Evolutionary conservation across 2,797 vertebrate species (phyloP).

Genomic region (Eupleurogrammus muticus): DNA sequence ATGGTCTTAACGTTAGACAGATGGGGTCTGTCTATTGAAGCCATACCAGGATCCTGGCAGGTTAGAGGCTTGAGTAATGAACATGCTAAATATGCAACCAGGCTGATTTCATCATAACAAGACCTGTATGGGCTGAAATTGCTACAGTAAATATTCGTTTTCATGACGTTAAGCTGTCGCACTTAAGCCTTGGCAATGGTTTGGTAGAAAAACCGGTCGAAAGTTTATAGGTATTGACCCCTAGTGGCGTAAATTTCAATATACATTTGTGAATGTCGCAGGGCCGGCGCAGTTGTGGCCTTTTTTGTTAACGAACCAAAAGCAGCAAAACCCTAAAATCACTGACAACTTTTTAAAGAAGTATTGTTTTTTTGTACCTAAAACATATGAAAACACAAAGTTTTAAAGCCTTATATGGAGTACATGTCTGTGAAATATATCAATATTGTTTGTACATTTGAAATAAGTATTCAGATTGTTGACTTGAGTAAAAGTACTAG

Average conservation of each 20-base stretch:
- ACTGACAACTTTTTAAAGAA: not conserved
- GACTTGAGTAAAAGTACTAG: too few relatives aligned
- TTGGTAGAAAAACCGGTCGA: constrained; percentile 22
- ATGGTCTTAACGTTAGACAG: constrained; percentile 93
- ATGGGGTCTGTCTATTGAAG: constrained; percentile 93
- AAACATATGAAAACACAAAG: constrained; percentile 7
- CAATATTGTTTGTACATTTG: not conserved
- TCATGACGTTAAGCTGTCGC: constrained; percentile 70
- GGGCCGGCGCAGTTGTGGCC: not conserved
- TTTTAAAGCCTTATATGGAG: constrained; percentile 1
- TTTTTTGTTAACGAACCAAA: constrained; percentile 36
- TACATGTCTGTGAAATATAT: not conserved
- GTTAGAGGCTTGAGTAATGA: constrained; percentile 81
- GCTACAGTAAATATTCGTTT: constrained; percentile 64
- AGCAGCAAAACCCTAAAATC: constrained; percentile 11
- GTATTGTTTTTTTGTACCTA: not conserved
- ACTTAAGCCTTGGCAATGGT: constrained; percentile 60
- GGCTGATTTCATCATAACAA: constrained; percentile 77
- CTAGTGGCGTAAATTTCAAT: constrained; percentile 35
- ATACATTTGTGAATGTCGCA: constrained; percentile 17
- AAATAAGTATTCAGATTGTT: too few relatives aligned
- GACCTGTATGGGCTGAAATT: constrained; percentile 53
- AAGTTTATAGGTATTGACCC: constrained; percentile 28
- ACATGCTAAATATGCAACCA: constrained; percentile 77
- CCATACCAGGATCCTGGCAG: constrained; percentile 92